Evolutionary conservation across 2,797 vertebrate species (phyloP).

Genomic region (Eulemur albifrons): DNA sequence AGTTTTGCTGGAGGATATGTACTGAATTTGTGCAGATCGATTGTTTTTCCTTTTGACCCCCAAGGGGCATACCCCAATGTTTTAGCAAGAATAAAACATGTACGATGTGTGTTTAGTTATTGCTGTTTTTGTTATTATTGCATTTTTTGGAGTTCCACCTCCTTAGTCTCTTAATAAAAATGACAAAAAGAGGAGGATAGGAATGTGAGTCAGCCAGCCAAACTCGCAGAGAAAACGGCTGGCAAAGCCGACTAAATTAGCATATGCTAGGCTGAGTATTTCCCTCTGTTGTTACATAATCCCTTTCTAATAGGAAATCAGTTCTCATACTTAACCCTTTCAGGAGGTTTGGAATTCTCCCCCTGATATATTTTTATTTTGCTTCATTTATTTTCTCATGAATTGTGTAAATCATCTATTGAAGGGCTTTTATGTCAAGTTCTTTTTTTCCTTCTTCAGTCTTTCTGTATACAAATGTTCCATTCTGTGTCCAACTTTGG

Average conservation of each 20-base stretch:
- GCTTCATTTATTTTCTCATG: slow-evolving; percentile 51
- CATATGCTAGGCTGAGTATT: slow-evolving; percentile 78
- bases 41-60: not conserved
- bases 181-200: slow-evolving; percentile 57
- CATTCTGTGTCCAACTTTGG: slow-evolving; percentile 68
- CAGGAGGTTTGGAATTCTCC: slow-evolving; percentile 32
- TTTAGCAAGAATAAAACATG: slow-evolving; percentile 34
- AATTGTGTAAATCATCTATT: slow-evolving; percentile 47
- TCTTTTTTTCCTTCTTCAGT: not conserved
- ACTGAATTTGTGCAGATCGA: not conserved
- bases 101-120: not conserved
- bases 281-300: slow-evolving; percentile 79
- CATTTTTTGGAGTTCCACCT: slow-evolving; percentile 30
- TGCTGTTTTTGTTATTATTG: slow-evolving; percentile 42
- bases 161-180: slow-evolving; percentile 63
- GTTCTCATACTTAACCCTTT: slow-evolving; percentile 77
- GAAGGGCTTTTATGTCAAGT: slow-evolving; percentile 60
- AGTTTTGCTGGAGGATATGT: slow-evolving; percentile 17
- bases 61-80: not conserved
- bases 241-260: slow-evolving; percentile 76
- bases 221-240: slow-evolving; percentile 66
- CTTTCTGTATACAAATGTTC: slow-evolving; percentile 74
- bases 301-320: slow-evolving; percentile 74
- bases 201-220: slow-evolving; percentile 74
- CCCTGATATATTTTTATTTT: slow-evolving; percentile 61